Conservation (phyloP, 2,888 invertebrate genomes). For the Lysandra coridon region DNA sequence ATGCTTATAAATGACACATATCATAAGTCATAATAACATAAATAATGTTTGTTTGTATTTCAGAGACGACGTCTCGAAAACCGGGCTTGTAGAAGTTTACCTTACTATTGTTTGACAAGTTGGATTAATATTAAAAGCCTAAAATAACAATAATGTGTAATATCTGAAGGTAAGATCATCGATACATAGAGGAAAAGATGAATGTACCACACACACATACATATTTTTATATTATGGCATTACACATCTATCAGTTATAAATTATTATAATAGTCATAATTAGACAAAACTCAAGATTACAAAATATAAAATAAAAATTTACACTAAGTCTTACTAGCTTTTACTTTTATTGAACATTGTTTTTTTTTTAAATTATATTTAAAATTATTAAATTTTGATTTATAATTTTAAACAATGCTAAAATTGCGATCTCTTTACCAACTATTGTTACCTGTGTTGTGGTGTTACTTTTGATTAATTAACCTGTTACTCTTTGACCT, state of each 20-base stretch:
- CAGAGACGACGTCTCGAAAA: neutral
- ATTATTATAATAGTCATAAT: too few species aligned
- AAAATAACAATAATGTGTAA: neutral
- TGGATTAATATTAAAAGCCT: neutral
- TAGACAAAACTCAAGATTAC: too few species aligned
- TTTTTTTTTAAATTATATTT: too few species aligned
- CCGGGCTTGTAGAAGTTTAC: neutral
- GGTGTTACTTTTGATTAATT: neutral
- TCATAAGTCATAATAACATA: constrained; percentile 6
- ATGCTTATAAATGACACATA: constrained; percentile 27
- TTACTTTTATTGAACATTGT: too few species aligned
- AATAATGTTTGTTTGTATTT: constrained; percentile 5
- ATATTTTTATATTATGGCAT: too few species aligned
- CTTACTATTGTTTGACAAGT: neutral
- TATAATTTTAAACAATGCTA: neutral
- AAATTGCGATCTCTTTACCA: neutral
- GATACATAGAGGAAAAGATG: too few species aligned
- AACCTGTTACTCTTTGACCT: neutral
- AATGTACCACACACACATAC: too few species aligned
- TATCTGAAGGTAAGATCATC: neutral
- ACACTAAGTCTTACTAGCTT: too few species aligned
- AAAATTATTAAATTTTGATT: too few species aligned
- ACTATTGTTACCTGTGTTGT: neutral
- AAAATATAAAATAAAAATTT: too few species aligned
- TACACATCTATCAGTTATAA: too few species aligned